These are phyloP conservation scores for Aspiorhynchus laticeps DNA, from an alignment of 2,113 vertebrate species.

Conservation along the genomic window DNA sequence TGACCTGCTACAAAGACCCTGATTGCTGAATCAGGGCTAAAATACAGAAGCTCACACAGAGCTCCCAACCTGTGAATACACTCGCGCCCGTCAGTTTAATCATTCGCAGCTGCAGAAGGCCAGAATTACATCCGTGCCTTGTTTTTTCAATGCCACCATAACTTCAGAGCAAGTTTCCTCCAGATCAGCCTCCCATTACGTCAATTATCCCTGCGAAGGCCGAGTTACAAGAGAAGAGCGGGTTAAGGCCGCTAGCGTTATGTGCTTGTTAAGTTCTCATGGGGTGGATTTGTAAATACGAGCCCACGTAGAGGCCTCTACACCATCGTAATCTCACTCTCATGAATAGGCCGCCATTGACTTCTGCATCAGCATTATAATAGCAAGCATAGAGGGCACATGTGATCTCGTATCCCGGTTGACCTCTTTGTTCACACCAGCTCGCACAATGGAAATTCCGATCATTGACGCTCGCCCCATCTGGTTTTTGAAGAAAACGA, in stretches of 20 bases:
- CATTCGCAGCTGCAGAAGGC: background rate
- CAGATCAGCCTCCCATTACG: constrained; percentile 28
- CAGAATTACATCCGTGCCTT: constrained; percentile 14
- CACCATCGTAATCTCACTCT: background rate
- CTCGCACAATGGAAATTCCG: constrained; percentile 52
- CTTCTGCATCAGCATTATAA: constrained; percentile 29
- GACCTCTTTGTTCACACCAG: constrained; percentile 53
- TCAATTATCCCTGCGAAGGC: constrained; percentile 8
- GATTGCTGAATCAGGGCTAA: constrained; percentile 77
- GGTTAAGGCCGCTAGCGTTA: background rate
- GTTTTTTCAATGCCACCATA: background rate
- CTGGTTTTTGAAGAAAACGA: constrained; percentile 44
- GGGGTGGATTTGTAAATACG: constrained; percentile 26
- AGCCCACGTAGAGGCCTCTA: background rate
- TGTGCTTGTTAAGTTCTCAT: constrained; percentile 26
- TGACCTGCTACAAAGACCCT: constrained; percentile 62
- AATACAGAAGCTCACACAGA: constrained; percentile 58
- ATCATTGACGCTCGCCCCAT: constrained; percentile 50
- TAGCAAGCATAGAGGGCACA: constrained; percentile 17
- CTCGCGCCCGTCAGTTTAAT: background rate
- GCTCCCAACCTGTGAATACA: background rate
- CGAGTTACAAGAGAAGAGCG: constrained; percentile 29
- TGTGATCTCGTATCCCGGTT: constrained; percentile 35
- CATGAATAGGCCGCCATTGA: constrained; percentile 6
- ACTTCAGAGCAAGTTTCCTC: background rate